Conservation (phyloP, 2,113 vertebrate genomes). For the Myrmecobius fasciatus region DNA sequence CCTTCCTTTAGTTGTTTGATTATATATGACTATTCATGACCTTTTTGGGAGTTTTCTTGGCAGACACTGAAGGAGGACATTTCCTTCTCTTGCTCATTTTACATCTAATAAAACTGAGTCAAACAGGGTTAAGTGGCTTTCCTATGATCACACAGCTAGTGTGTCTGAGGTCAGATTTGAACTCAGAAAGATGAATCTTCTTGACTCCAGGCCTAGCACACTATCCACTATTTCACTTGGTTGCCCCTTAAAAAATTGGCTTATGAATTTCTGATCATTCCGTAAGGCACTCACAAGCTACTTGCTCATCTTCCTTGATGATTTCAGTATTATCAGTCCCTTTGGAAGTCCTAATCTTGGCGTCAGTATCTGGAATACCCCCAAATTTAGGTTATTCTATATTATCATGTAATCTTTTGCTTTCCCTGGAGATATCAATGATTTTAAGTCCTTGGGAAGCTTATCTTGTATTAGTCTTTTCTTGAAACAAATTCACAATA, state of each 20-base stretch:
- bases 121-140: background rate
- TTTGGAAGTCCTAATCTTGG: too few species aligned
- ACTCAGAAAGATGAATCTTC: background rate
- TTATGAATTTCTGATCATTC: background rate
- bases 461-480: too few species aligned
- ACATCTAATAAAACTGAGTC: background rate
- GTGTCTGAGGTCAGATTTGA: background rate
- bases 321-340: too few species aligned
- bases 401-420: too few species aligned
- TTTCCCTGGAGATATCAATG: too few species aligned
- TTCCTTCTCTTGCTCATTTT: background rate
- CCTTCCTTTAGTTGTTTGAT: background rate
- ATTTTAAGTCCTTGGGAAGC: too few species aligned
- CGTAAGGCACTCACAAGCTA: too few species aligned
- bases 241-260: background rate
- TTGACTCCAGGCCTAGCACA: background rate
- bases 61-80: background rate
- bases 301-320: too few species aligned
- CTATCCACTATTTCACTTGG: background rate
- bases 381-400: too few species aligned
- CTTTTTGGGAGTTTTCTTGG: background rate
- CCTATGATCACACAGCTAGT: background rate
- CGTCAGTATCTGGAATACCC: too few species aligned
- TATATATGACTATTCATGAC: background rate
- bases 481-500: too few species aligned